Evolutionary conservation across 1,140 invertebrate species (phyloP), one percentile per base, ranked within the genome.

Genomic region (Helicoverpa zea): DNA sequence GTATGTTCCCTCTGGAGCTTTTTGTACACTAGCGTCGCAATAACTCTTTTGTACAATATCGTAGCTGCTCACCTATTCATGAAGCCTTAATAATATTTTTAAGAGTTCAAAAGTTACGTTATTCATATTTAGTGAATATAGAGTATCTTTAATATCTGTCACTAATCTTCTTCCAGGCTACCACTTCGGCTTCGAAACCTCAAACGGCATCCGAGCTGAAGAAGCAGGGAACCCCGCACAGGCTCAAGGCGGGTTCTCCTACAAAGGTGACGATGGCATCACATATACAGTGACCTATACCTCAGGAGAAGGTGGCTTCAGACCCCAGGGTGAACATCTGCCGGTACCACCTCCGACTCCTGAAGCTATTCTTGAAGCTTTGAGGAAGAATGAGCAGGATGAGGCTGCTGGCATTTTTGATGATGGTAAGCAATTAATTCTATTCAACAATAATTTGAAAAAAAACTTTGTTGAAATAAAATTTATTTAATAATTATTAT

Each of bases 271-370:
- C 3, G 97, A 98, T 88, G 98, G 98, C 0, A 92, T 96, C 16
- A 94, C 96, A 11, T 96, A 97, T 81, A 95, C 95, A 2, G 88
- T 98, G 13, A 96, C 96, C 2, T 98, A 98, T 93, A 96, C 96
- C 5, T 97, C 98, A 52, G 97, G 98, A 84, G 97, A 98, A 88
- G 97, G 97, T 80, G 97, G 97, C 5, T 98, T 97, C 92, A 96
- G 96, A 78, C 96, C 97, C 0, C 92, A 96, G 79, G 97, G 97
- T 35, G 96, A 96, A 56, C 97, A 98, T 89, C 89, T 98, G 35
- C 97, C 98, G 12, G 97, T 97, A 3, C 96, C 97, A 35, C 97
- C 97, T 1, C 97, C 97, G 51, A 97, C 97, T 87, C 97, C 97
- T 68, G 91, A 92, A 81, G 95, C 88, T 84, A 96, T 92, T 78